Conservation (phyloP, 2,113 vertebrate species). For the Pteronura brasiliensis region DNA sequence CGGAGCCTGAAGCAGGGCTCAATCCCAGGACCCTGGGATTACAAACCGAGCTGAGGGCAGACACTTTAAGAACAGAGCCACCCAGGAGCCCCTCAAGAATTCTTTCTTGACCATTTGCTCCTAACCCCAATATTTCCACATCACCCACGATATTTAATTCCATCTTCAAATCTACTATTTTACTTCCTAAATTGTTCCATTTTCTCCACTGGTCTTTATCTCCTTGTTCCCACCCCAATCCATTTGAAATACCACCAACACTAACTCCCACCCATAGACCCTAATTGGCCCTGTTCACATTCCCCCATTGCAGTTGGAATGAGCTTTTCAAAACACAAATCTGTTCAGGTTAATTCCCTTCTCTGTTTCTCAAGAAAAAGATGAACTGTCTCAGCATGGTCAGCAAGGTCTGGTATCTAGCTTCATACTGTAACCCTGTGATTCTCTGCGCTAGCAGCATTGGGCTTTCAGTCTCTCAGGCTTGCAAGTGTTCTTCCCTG, state of each 20-base stretch:
- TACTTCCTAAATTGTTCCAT: neutral
- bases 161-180: neutral
- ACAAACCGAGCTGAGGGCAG: no score
- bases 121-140: no score
- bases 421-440: neutral
- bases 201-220: neutral
- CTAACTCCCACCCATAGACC: neutral
- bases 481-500: neutral
- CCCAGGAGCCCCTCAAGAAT: no score
- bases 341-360: neutral
- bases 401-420: neutral
- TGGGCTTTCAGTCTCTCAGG: neutral
- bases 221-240: neutral
- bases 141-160: neutral
- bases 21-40: no score
- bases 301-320: neutral
- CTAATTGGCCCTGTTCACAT: neutral
- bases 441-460: neutral
- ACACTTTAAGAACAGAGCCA: no score
- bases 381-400: neutral
- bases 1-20: no score
- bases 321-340: constrained; percentile 20
- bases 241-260: neutral
- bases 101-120: no score
- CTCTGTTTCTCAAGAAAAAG: neutral